Percentiles rank a stretch among this genome's conserved stretches.
phyloP scores from a whole-genome alignment of 2,113 vertebrate genomes.

The Jaculus jaculus region DNA sequence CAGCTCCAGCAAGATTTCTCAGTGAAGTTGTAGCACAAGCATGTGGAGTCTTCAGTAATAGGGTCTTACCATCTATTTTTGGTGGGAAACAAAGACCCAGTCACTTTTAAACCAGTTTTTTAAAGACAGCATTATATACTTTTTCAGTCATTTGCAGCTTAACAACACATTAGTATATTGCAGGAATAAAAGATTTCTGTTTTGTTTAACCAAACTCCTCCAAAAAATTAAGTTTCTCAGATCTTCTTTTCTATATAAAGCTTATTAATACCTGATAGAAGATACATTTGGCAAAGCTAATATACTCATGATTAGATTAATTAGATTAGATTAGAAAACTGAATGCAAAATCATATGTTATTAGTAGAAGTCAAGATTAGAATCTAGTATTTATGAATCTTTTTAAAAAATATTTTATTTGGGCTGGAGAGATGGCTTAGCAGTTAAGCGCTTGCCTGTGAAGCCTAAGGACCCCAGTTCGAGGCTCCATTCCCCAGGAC shows the following conservation, averaged over 20 bases:
- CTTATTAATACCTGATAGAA: not conserved
- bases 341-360: not conserved
- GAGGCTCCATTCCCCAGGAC: too few species aligned
- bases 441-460: too few species aligned
- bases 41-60: too few species aligned
- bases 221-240: slow-evolving; percentile 17
- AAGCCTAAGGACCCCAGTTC: too few species aligned
- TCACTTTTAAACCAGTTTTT: too few species aligned
- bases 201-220: not conserved
- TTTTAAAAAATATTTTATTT: too few species aligned
- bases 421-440: too few species aligned
- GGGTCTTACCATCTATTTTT: too few species aligned
- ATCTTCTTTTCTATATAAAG: not conserved
- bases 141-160: not conserved
- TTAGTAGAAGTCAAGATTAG: not conserved
- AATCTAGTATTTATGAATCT: not conserved
- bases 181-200: not conserved
- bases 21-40: too few species aligned
- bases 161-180: not conserved
- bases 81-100: too few species aligned
- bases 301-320: not conserved
- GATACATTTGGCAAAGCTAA: not conserved
- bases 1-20: too few species aligned
- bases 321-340: not conserved
- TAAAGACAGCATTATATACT: not conserved